phyloP scores from a whole-genome alignment of 2,797 vertebrate species.

The Enteromius viviparus region DNA sequence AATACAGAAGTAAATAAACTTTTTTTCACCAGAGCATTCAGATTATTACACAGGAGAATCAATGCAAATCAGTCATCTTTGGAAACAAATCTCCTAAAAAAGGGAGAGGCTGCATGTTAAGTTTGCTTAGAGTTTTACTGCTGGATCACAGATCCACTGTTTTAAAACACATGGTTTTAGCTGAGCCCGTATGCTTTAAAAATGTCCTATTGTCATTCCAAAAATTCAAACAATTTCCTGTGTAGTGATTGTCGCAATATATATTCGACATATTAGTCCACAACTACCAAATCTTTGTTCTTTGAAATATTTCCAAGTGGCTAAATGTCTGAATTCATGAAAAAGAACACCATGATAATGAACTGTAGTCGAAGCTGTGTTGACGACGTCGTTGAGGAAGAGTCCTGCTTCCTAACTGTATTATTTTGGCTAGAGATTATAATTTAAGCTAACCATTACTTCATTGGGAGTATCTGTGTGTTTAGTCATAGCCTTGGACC shows the following conservation, averaged over 20 bases:
- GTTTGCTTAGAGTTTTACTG: background rate
- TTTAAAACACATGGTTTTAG: background rate
- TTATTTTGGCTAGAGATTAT: background rate
- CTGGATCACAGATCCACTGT: background rate
- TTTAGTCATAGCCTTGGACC: background rate
- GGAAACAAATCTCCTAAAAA: background rate
- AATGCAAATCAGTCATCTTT: background rate
- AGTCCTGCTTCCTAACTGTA: background rate
- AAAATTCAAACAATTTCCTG: conserved; percentile 5
- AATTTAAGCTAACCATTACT: background rate
- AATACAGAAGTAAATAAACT: conserved; percentile 1
- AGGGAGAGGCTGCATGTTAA: background rate
- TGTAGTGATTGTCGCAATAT: background rate
- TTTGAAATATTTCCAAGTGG: background rate
- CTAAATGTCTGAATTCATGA: conserved; percentile 11
- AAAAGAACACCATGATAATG: background rate
- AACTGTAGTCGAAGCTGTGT: background rate
- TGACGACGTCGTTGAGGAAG: background rate
- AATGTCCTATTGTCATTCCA: background rate
- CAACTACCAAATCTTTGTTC: background rate
- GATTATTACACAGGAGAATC: conserved; percentile 12
- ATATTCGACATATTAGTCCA: background rate
- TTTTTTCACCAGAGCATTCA: background rate
- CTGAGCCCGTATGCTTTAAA: background rate
- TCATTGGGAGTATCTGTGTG: background rate